Evolutionary conservation across 2,888 invertebrate species (phyloP), one percentile per base, ranked within the genome.

Genomic region (Zygogramma bicolorata): DNA sequence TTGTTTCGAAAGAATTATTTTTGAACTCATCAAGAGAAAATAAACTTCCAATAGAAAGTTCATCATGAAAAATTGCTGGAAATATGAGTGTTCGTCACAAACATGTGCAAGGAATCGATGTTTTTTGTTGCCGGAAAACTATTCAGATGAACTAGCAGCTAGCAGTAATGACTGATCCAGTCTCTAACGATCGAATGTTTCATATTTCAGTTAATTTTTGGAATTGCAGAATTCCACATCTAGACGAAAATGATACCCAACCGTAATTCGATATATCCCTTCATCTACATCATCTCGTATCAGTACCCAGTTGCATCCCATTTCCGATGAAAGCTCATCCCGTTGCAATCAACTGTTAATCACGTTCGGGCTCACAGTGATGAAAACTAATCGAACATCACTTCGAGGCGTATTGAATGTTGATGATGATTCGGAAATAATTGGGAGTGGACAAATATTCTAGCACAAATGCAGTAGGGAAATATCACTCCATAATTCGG

Each of bases 261-360:
- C 53, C 25, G 5, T 7, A 53, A 53, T 27, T 25, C n/a, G 27
- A 53, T 53, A 53, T 53, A 29, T 63, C 20, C 8, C 46, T 27
- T 29, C 29, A 46, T 29, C 22, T 20, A 25, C 63, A 42, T 25
- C 31, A 46, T 40, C 46, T 27, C 20, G 49, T 63, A 63, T 63
- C 63, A 46, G 18, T 63, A 15, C 31, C 46, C 46, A 29, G 63
- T 63, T 62, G 46, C 63, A n/a, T 63, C 63, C 63, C 63, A 49
- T 63, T 63, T 63, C 63, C 63, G 63, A 46, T 13, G 29, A 27
- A 63, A 38, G 25, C 46, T 27, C 46, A 31, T 63, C 31, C 31
- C 63, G 20, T 46, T 27, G 46, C 63, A 63, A 63, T 63, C 63
- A 63, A 63, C 63, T 46, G 63, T 49, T 63, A 46, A 63, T 63